Evolutionary conservation across 2,797 vertebrate genomes (phyloP), one percentile per base, ranked within the genome.

Genomic region (Mionectes olivaceus): DNA sequence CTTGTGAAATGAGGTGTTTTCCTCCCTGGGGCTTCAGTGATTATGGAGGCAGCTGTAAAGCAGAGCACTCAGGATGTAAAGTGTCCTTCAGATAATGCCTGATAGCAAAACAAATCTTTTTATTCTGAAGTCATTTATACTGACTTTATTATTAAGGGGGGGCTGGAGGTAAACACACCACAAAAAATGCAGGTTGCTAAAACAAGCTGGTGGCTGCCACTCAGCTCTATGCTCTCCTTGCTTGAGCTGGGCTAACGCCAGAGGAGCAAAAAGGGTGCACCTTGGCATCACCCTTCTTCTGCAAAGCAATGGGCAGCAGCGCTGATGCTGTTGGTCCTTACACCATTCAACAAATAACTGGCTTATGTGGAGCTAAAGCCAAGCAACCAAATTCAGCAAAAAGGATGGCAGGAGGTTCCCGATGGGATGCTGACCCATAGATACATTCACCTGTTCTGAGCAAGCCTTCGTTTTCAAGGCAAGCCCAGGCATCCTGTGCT

Each of bases 1-100:
- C 33, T 11, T 59, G 23, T 90, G 71, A 61, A 87, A 95, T 90
- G 76, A 83, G 56, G 53, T 0, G 0, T 61, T 85, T 89, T 78
- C 59, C 65, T 94, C 83, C 95, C 74, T 27, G 19, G 83, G 39
- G 77, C 88, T 96, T 83, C 81, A 80, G 25, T 94, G 90, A 92
- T 96, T 93, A 71, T 61, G 84, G 82, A 96, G 92, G 86, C 90
- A 84, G 89, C 60, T 94, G 50, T 83, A 93, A 93, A 93, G 60
- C 92, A 80, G 75, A 71, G 76, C 73, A 81, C 94, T 96, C 83
- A 75, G 85, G 86, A 52, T 89, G 46, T 93, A 92, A 94, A 97
- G 92, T 84, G 43, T 94, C 80, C 94, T 97, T 97, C 96, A 96
- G 75, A 94, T 96, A 96, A 95, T 95, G 77, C 56, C 57, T 86